These are phyloP conservation scores for Drosophila hawaiiensis DNA, from an alignment of 2,888 invertebrate genomes.

Conservation along the genomic window DNA sequence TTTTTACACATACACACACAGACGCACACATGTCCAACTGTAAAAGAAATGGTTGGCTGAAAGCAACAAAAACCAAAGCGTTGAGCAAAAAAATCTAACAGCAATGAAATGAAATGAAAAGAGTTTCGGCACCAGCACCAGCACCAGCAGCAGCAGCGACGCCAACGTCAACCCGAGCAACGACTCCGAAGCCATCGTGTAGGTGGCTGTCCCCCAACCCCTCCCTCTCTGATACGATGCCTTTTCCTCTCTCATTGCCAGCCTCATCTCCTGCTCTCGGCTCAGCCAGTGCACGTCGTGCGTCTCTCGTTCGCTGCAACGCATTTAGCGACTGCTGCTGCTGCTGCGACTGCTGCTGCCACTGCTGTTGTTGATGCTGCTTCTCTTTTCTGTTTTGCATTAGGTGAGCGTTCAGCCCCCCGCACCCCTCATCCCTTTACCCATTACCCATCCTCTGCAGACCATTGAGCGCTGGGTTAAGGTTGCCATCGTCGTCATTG, in stretches of 20 bases:
- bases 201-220: conserved; percentile 44
- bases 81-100: conserved; percentile 51
- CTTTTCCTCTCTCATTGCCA: conserved; percentile 16
- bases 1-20: conserved; percentile 21
- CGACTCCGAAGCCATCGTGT: conserved; percentile 52
- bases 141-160: conserved; percentile 24
- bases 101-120: conserved; percentile 65
- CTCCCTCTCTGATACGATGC: neutral
- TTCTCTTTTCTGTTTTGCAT: conserved; percentile 58
- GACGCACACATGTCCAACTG: conserved; percentile 50
- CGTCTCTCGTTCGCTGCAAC: conserved; percentile 50
- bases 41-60: conserved; percentile 66
- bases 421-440: neutral
- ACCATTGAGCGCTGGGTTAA: conserved; percentile 59
- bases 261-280: conserved; percentile 30
- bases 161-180: conserved; percentile 44
- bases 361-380: conserved; percentile 27
- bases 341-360: conserved; percentile 16
- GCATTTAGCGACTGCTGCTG: conserved; percentile 43
- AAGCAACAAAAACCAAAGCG: conserved; percentile 47
- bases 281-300: conserved; percentile 44
- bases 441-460: neutral
- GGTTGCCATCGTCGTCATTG: conserved; percentile 50
- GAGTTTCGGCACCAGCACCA: conserved; percentile 55
- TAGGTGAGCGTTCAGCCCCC: conserved; percentile 45